These are phyloP conservation scores for Poicephalus gulielmi DNA, from an alignment of 2,113 vertebrate species.

Conservation along the genomic window DNA sequence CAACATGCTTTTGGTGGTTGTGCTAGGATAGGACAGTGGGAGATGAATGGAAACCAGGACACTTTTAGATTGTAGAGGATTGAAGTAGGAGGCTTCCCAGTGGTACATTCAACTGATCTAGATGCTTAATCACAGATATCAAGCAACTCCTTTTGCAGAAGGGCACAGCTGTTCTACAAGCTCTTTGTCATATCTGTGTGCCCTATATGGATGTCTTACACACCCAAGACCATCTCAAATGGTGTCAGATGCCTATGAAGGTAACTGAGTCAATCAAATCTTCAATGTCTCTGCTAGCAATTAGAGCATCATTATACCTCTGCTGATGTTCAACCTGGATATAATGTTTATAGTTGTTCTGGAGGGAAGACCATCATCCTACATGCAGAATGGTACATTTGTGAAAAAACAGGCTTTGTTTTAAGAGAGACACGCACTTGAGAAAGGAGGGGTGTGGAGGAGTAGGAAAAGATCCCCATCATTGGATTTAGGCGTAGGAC, in stretches of 20 bases:
- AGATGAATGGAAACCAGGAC: not conserved
- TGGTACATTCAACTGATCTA: not conserved
- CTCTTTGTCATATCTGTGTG: not conserved
- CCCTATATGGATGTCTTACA: not conserved
- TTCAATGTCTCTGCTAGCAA: not conserved
- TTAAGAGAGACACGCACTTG: not conserved
- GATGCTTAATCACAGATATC: not conserved
- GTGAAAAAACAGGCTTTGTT: not conserved
- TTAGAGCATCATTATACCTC: not conserved
- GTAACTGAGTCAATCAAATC: not conserved
- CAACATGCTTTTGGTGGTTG: not conserved
- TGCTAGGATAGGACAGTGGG: not conserved
- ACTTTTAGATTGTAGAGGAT: not conserved
- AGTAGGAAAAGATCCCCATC: rapidly evolving
- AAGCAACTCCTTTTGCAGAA: not conserved
- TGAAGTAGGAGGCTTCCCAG: not conserved
- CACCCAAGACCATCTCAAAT: not conserved
- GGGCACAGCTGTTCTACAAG: not conserved
- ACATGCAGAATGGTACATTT: not conserved
- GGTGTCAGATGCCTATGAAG: not conserved
- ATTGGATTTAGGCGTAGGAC: not conserved
- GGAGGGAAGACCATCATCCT: not conserved
- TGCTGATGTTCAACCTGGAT: not conserved
- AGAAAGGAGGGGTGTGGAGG: rapidly evolving
- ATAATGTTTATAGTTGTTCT: not conserved